phyloP scores from a whole-genome alignment of 2,888 invertebrate species.

The Allophyes oxyacanthae region DNA sequence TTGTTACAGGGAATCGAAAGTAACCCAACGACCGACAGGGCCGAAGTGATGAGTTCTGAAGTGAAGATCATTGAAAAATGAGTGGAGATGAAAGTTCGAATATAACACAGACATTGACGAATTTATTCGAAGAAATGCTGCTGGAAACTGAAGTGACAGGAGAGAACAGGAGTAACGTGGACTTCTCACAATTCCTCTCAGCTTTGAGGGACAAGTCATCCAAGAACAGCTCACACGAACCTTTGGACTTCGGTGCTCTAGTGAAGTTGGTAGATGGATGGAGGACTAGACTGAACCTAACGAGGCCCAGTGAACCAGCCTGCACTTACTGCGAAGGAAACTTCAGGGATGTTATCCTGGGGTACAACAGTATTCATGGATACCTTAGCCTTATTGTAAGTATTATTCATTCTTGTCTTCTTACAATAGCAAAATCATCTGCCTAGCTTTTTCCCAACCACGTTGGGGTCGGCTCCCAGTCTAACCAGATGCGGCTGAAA shows the following conservation, averaged over 20 bases:
- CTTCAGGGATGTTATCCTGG: conserved; percentile 89
- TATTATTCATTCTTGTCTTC: too few species aligned
- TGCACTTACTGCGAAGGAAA: conserved; percentile 90
- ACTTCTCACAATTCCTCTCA: conserved; percentile 76
- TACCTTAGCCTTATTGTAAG: conserved; percentile 94
- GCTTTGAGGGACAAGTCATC: conserved; percentile 72
- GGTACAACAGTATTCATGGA: conserved; percentile 93
- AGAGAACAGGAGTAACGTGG: conserved; percentile 74
- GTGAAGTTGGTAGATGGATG: conserved; percentile 80
- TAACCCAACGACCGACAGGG: conserved; percentile 6
- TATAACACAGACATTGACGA: conserved; percentile 79
- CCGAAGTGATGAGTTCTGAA: conserved; percentile 35
- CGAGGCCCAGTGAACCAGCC: conserved; percentile 68
- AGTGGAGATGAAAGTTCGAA: conserved; percentile 72
- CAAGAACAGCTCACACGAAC: conserved; percentile 73
- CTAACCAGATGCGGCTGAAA: too few species aligned
- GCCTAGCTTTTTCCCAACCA: too few species aligned
- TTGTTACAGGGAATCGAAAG: conserved; percentile 57
- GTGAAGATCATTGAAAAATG: conserved; percentile 64
- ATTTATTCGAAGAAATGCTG: conserved; percentile 81
- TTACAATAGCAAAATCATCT: too few species aligned
- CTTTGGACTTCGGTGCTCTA: conserved; percentile 78
- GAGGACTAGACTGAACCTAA: conserved; percentile 75
- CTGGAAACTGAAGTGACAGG: conserved; percentile 71
- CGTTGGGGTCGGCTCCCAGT: too few species aligned